These are phyloP conservation scores for Drosophila sproati DNA, from an alignment of 1,140 invertebrate genomes.

Conservation along the genomic window DNA sequence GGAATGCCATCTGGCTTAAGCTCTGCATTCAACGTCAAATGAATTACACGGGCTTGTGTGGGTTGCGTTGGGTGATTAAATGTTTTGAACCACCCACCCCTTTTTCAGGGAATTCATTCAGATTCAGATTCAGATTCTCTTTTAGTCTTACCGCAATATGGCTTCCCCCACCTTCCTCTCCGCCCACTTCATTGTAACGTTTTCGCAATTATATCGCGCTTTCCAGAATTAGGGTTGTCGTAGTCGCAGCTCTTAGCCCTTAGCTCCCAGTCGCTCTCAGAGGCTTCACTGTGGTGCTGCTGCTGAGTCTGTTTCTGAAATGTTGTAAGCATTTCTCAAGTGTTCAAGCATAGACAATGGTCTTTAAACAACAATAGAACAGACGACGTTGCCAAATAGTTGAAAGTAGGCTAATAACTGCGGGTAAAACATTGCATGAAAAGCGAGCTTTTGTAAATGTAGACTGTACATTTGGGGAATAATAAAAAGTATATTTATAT, in stretches of 20 bases:
- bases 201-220: conserved; percentile 70
- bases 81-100: conserved; percentile 13
- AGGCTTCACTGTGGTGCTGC: neutral
- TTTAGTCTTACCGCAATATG: conserved; percentile 60
- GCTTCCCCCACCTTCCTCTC: conserved; percentile 12
- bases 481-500: neutral
- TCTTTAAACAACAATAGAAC: conserved; percentile 35
- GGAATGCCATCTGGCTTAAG: conserved; percentile 22
- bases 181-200: conserved; percentile 53
- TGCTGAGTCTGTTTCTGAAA: conserved; percentile 57
- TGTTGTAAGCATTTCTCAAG: conserved; percentile 63
- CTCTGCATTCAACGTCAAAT: conserved; percentile 53
- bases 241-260: conserved; percentile 12
- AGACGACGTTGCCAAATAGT: conserved; percentile 53
- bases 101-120: conserved; percentile 52
- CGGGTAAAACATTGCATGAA: conserved; percentile 16
- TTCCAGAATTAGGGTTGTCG: conserved; percentile 35
- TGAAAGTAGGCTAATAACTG: conserved; percentile 64
- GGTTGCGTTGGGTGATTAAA: conserved; percentile 56
- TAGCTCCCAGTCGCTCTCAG: conserved; percentile 1
- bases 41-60: conserved; percentile 46
- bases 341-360: conserved; percentile 57
- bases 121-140: conserved; percentile 64
- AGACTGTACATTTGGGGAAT: conserved; percentile 1
- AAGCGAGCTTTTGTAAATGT: neutral